Conservation (phyloP, 2,888 invertebrate species). For the Linnaemya tessellans region DNA sequence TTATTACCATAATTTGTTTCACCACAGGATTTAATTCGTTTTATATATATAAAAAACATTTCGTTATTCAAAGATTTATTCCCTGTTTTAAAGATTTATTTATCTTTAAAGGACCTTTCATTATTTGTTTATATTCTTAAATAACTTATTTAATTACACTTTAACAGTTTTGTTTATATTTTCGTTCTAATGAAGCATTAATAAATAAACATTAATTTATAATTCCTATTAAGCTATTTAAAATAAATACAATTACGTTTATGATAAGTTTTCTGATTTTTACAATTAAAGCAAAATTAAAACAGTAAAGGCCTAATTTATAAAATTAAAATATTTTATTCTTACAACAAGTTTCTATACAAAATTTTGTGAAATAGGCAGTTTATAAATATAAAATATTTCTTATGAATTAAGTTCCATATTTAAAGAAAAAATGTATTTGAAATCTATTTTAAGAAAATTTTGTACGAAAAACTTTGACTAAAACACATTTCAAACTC, state of each 20-base stretch:
- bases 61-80: conserved; percentile 11
- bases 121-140: conserved; percentile 34
- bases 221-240: conserved; percentile 54
- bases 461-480: no score
- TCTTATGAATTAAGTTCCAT: no score
- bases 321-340: no score
- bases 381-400: no score
- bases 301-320: conserved; percentile 16
- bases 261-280: conserved; percentile 36
- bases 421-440: no score
- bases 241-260: conserved; percentile 37
- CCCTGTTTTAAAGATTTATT: background rate
- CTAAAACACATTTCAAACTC: no score
- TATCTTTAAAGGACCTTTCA: conserved; percentile 1
- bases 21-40: background rate
- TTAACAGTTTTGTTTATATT: conserved; percentile 38
- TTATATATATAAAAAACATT: conserved; percentile 36
- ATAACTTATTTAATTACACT: background rate
- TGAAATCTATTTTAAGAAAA: no score
- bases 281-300: conserved; percentile 9
- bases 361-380: no score
- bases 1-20: conserved; percentile 12
- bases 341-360: no score
- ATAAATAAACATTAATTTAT: conserved; percentile 3
- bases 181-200: conserved; percentile 20